Conservation (phyloP, 2,797 vertebrate species). For the Adrianichthys oophorus region DNA sequence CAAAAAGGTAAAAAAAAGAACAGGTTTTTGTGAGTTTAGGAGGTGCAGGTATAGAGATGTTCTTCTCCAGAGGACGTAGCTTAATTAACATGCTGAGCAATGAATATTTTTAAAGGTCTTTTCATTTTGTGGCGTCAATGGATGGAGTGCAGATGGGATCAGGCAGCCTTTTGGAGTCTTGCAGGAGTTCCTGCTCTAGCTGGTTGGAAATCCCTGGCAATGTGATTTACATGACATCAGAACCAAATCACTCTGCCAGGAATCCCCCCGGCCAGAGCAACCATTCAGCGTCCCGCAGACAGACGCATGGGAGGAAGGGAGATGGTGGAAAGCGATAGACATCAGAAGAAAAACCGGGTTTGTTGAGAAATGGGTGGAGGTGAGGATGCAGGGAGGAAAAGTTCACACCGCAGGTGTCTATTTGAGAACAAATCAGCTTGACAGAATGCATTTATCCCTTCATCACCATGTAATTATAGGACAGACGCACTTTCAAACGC, state of each 20-base stretch:
- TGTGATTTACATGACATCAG: constrained; percentile 86
- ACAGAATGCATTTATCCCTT: constrained; percentile 54
- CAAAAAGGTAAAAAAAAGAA: too few species aligned
- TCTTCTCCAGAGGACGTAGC: too few species aligned
- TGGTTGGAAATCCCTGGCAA: constrained; percentile 91
- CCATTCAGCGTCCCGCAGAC: constrained; percentile 32
- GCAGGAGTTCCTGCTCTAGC: constrained; percentile 72
- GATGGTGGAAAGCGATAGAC: not conserved
- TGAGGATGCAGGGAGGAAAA: constrained; percentile 24
- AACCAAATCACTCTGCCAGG: constrained; percentile 89
- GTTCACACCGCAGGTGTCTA: constrained; percentile 41
- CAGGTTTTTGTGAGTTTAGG: too few species aligned
- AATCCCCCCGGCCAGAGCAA: constrained; percentile 83
- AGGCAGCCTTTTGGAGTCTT: constrained; percentile 4
- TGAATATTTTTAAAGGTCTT: not conserved
- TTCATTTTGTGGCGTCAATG: not conserved
- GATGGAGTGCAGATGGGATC: not conserved
- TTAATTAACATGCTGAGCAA: too few species aligned
- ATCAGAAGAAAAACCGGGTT: constrained; percentile 2
- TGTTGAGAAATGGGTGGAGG: constrained; percentile 32
- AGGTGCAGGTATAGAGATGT: too few species aligned
- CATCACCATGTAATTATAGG: constrained; percentile 63
- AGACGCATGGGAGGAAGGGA: constrained; percentile 4
- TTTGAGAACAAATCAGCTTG: constrained; percentile 40
- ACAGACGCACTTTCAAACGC: constrained; percentile 43